phyloP scores from a whole-genome alignment of 2,797 vertebrate species.

The Myoxocephalus aenaeus region DNA sequence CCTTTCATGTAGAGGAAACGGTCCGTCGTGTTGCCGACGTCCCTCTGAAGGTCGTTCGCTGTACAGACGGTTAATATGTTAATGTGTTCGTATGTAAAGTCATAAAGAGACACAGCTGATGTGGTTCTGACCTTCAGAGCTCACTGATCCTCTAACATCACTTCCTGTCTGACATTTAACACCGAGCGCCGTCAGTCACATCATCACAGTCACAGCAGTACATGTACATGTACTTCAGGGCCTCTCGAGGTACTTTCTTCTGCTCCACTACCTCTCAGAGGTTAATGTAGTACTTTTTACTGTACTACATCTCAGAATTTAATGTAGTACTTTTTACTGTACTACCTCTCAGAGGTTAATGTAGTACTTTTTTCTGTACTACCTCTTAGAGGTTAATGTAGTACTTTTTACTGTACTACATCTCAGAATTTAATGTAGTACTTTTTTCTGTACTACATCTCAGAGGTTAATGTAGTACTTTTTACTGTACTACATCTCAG shows the following conservation, averaged over 20 bases:
- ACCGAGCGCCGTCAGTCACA: not conserved
- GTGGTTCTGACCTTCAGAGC: constrained; percentile 6
- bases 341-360: no score
- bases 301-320: no score
- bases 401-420: no score
- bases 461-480: not conserved
- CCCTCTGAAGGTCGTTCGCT: not conserved
- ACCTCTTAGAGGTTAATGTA: not conserved
- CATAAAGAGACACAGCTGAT: constrained; percentile 1
- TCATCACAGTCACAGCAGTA: not conserved
- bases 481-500: no score
- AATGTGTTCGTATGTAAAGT: not conserved
- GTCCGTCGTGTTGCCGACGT: not conserved
- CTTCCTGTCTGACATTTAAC: constrained; percentile 1
- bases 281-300: no score
- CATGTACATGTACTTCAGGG: not conserved
- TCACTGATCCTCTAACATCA: not conserved
- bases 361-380: not conserved
- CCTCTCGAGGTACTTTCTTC: not conserved
- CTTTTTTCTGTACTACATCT: not conserved
- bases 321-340: no score
- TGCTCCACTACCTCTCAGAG: not conserved
- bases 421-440: no score
- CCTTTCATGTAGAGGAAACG: not conserved
- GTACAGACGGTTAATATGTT: not conserved